Evolutionary conservation across 1,140 invertebrate species (phyloP).

Genomic region (Drosophila ohnishii): DNA sequence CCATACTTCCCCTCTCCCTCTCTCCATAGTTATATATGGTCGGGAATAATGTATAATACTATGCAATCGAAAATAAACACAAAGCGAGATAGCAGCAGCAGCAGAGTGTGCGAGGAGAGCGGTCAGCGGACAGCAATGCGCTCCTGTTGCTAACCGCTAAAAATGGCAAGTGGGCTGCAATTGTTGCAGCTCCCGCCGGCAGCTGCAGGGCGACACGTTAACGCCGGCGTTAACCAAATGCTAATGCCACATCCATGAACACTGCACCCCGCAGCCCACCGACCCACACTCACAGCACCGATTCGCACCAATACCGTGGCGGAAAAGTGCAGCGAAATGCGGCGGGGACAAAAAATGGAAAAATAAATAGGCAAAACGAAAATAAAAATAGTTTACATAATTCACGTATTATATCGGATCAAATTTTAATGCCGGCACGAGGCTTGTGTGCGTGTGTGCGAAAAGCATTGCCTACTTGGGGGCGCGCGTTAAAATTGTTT

Average conservation of each 20-base stretch:
- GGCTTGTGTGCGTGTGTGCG: constrained; percentile 24
- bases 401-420: constrained; percentile 80
- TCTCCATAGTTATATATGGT: constrained; percentile 34
- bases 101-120: constrained; percentile 29
- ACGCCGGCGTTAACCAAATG: constrained; percentile 72
- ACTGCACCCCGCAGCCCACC: constrained; percentile 1
- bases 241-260: constrained; percentile 67
- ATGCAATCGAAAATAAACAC: constrained; percentile 70
- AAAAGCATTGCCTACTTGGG: constrained; percentile 70
- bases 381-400: constrained; percentile 81
- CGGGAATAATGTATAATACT: constrained; percentile 70
- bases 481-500: constrained; percentile 73
- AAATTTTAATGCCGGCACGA: constrained; percentile 67
- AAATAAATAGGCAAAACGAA: constrained; percentile 70
- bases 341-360: constrained; percentile 37
- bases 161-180: constrained; percentile 54
- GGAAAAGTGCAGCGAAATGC: constrained; percentile 38
- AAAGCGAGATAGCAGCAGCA: constrained; percentile 46
- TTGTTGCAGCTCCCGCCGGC: constrained; percentile 34
- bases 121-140: constrained; percentile 10
- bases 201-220: constrained; percentile 50
- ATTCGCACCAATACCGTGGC: constrained; percentile 64
- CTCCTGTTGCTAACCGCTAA: constrained; percentile 72
- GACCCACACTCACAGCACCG: constrained; percentile 26
- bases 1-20: background rate